A percentile compares a stretch with the other conserved stretches of the same genome.
phyloP scores from a whole-genome alignment of 2,113 vertebrate species.

The Toxotes jaculatrix region DNA sequence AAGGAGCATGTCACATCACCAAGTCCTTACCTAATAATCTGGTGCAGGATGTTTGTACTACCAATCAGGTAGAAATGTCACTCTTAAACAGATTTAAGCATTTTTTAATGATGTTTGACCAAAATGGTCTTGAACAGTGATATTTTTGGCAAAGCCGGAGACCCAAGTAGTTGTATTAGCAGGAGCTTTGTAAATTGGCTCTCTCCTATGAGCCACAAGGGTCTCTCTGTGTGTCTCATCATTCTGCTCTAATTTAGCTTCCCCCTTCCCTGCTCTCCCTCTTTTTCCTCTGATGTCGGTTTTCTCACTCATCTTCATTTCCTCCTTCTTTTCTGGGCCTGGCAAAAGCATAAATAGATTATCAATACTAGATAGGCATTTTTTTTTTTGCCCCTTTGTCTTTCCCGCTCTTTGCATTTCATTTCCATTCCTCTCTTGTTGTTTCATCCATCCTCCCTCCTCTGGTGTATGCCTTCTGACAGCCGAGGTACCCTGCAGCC shows the following conservation, averaged over 20 bases:
- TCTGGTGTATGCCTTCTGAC: conserved; percentile 51
- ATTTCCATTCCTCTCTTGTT: conserved; percentile 24
- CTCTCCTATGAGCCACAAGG: conserved; percentile 41
- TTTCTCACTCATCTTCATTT: conserved; percentile 44
- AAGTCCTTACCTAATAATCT: neutral
- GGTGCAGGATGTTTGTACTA: neutral
- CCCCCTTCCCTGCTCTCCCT: conserved; percentile 21
- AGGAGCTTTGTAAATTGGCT: conserved; percentile 45
- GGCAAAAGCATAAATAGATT: conserved; percentile 55
- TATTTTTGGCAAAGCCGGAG: conserved; percentile 18
- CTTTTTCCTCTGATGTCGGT: conserved; percentile 51
- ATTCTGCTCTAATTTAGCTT: conserved; percentile 55
- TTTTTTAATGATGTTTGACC: neutral
- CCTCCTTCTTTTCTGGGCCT: conserved; percentile 19
- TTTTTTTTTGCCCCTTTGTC: neutral
- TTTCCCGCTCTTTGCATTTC: conserved; percentile 34
- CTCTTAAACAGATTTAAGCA: neutral
- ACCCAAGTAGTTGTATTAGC: conserved; percentile 34
- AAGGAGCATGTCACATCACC: neutral
- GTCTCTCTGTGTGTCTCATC: conserved; percentile 52
- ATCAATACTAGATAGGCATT: conserved; percentile 12
- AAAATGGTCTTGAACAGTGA: conserved; percentile 2
- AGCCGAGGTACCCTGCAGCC: conserved; percentile 49
- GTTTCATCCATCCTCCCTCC: conserved; percentile 30
- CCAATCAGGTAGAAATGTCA: neutral